Evolutionary conservation across 2,797 vertebrate genomes (phyloP).

Genomic region (Periparus ater): DNA sequence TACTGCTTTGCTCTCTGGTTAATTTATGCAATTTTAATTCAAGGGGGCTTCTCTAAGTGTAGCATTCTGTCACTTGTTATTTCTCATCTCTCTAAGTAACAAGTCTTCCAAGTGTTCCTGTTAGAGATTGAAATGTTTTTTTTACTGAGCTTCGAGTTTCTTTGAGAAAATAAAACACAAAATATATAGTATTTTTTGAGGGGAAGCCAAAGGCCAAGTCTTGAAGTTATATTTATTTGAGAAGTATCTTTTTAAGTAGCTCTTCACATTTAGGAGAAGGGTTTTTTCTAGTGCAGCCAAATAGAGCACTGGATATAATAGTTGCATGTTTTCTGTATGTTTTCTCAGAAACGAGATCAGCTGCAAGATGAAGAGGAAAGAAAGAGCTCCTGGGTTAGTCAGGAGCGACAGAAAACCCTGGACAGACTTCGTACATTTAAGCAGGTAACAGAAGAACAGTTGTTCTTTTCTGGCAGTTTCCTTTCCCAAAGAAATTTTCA

Average conservation of each 20-base stretch:
- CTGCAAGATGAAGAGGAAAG: constrained; percentile 85
- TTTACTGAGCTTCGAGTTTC: not conserved
- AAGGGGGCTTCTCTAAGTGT: not conserved
- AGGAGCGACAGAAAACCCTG: constrained; percentile 92
- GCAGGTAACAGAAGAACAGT: constrained; percentile 80
- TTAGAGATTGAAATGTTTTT: not conserved
- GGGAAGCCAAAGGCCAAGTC: not conserved
- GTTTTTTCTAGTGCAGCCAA: not conserved
- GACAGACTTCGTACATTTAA: constrained; percentile 93
- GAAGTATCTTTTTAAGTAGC: not conserved
- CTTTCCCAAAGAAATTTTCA: not conserved
- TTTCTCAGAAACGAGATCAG: constrained; percentile 78
- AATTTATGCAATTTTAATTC: not conserved
- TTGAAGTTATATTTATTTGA: not conserved
- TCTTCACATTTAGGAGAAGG: not conserved
- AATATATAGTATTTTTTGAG: not conserved
- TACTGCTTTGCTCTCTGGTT: not conserved
- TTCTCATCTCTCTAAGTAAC: not conserved
- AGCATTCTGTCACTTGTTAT: not conserved
- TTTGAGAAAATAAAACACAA: not conserved
- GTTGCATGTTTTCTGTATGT: not conserved
- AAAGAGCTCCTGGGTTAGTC: constrained; percentile 86
- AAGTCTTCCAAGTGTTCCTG: not conserved
- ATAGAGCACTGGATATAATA: not conserved
- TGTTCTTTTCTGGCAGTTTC: not conserved